Evolutionary conservation across 2,113 vertebrate species (phyloP).

Genomic region (Burhinus oedicnemus): DNA sequence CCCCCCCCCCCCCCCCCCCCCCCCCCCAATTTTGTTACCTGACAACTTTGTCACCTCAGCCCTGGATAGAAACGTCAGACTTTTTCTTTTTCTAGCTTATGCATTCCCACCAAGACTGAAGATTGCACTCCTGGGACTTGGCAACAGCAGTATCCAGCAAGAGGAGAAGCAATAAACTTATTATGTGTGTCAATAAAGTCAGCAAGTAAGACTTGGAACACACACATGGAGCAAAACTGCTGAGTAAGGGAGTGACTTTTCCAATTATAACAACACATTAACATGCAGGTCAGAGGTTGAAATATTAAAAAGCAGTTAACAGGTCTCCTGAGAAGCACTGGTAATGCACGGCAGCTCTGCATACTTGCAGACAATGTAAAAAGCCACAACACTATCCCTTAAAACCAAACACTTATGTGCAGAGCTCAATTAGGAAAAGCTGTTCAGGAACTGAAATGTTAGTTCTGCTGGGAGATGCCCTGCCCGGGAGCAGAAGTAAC

Average conservation of each 20-base stretch:
- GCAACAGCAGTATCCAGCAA: slow-evolving; percentile 5
- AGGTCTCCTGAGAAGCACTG: slow-evolving; percentile 24
- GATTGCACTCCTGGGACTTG: slow-evolving; percentile 8
- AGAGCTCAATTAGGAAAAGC: slow-evolving; percentile 11
- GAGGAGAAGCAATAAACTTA: slow-evolving; percentile 38
- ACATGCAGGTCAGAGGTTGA: slow-evolving; percentile 45
- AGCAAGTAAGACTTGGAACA: slow-evolving; percentile 50
- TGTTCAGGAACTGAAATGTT: not conserved
- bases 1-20: too few species aligned
- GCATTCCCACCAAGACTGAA: not conserved
- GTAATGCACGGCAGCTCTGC: slow-evolving; percentile 18
- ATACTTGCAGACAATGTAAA: slow-evolving; percentile 45
- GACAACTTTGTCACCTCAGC: not conserved
- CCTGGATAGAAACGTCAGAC: not conserved
- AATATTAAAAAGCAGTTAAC: slow-evolving; percentile 44
- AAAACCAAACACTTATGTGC: not conserved
- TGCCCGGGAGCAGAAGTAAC: not conserved
- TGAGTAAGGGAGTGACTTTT: slow-evolving; percentile 54
- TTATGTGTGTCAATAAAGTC: slow-evolving; percentile 52
- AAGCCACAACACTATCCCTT: slow-evolving; percentile 24
- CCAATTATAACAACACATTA: slow-evolving; percentile 58
- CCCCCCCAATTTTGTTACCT: not conserved
- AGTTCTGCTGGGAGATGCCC: not conserved
- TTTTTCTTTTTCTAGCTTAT: not conserved
- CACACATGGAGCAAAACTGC: slow-evolving; percentile 46